Evolutionary conservation across 2,888 invertebrate species (phyloP).

Genomic region (Molorchus minor): DNA sequence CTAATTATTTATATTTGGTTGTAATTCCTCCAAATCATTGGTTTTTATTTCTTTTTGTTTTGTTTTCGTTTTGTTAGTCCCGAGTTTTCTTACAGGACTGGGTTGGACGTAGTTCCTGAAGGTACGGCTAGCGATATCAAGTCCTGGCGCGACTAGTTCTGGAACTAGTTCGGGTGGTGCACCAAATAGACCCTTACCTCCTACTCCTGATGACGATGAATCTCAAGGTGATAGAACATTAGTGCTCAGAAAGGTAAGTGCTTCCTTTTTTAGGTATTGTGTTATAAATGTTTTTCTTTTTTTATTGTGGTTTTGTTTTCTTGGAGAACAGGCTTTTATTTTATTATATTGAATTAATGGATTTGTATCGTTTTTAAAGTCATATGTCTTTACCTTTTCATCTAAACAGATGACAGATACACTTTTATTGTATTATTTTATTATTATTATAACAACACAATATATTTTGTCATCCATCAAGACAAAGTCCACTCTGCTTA

Average conservation of each 20-base stretch:
- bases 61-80: slow-evolving; percentile 68
- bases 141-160: slow-evolving; percentile 58
- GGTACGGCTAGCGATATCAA: slow-evolving; percentile 64
- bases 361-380: no score
- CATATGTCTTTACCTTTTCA: no score
- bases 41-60: slow-evolving; percentile 39
- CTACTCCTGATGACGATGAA: slow-evolving; percentile 91
- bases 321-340: slow-evolving; percentile 14
- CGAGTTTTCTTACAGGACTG: slow-evolving; percentile 84
- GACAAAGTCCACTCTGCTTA: no score
- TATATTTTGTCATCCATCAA: no score
- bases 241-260: slow-evolving; percentile 90
- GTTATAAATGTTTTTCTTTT: no score
- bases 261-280: no score
- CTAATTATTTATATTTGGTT: slow-evolving; percentile 24
- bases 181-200: slow-evolving; percentile 92
- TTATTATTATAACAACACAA: no score
- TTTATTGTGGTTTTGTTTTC: slow-evolving; percentile 64
- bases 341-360: no score
- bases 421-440: no score
- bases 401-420: no score
- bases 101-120: slow-evolving; percentile 72
- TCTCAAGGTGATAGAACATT: slow-evolving; percentile 84
- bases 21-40: slow-evolving; percentile 24
- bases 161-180: slow-evolving; percentile 70